A percentile compares a stretch with the other conserved stretches of the same genome.
Evolutionary conservation across 2,113 vertebrate species (phyloP).

Genomic region (Nothobranchius furzeri): DNA sequence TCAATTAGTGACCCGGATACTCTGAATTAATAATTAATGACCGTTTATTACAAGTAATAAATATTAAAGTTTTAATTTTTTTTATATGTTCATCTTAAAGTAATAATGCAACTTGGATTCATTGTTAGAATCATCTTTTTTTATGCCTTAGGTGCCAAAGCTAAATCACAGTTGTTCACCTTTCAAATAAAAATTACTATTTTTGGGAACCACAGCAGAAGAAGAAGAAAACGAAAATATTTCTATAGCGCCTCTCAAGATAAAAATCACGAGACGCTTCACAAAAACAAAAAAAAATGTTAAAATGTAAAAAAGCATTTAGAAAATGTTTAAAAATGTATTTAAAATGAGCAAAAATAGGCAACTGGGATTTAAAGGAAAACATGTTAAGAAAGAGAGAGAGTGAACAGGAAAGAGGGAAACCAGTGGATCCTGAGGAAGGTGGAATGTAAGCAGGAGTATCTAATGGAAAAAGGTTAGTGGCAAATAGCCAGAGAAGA

Average conservation of each 20-base stretch:
- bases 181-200: neutral
- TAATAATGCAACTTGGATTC: neutral
- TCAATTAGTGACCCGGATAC: neutral
- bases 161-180: neutral
- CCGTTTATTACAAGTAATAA: conserved; percentile 21
- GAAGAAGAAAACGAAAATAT: no score
- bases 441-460: neutral
- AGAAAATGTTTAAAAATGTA: no score
- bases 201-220: neutral
- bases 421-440: no score
- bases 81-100: neutral
- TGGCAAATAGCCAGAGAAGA: conserved; percentile 14
- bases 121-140: neutral
- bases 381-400: no score
- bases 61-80: neutral
- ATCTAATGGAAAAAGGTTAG: neutral
- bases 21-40: conserved; percentile 12
- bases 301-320: no score
- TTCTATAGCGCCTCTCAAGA: no score
- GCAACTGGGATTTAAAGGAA: no score
- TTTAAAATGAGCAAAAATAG: no score
- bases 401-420: no score
- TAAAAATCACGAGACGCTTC: no score
- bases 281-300: no score
- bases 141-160: neutral